Conservation (phyloP, 2,888 invertebrate species). For the Keiferia lycopersicella region DNA sequence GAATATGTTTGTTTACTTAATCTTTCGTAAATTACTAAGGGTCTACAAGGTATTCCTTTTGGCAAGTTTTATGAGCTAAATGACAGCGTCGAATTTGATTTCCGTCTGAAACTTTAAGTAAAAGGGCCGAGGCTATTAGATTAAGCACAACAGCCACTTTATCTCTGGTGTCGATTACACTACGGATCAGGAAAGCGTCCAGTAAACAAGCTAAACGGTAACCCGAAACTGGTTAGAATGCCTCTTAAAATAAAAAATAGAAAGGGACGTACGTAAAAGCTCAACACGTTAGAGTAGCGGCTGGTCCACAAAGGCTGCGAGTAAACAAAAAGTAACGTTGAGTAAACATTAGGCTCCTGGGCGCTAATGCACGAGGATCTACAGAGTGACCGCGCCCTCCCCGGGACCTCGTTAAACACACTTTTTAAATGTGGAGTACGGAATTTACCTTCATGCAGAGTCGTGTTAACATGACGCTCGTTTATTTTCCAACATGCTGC, state of each 20-base stretch:
- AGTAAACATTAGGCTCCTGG: slow-evolving; percentile 61
- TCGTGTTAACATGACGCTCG: slow-evolving; percentile 17
- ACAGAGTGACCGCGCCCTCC: slow-evolving; percentile 35
- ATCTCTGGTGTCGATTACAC: slow-evolving; percentile 33
- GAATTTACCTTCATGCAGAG: slow-evolving; percentile 15
- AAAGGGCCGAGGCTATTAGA: slow-evolving; percentile 40
- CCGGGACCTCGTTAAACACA: slow-evolving; percentile 36
- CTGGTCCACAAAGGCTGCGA: slow-evolving; percentile 59
- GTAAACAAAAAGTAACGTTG: slow-evolving; percentile 63
- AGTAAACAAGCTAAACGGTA: slow-evolving; percentile 26
- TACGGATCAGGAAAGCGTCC: slow-evolving; percentile 24
- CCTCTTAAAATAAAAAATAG: slow-evolving; percentile 38
- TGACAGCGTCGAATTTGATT: slow-evolving; percentile 43
- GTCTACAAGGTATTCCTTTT: slow-evolving; percentile 35
- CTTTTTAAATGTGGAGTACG: slow-evolving; percentile 24
- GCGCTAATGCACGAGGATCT: slow-evolving; percentile 64
- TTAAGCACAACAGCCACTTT: slow-evolving; percentile 41
- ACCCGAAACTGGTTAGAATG: slow-evolving; percentile 29
- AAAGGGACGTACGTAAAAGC: slow-evolving; percentile 43
- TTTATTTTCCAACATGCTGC: slow-evolving; percentile 17
- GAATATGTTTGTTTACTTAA: slow-evolving; percentile 35
- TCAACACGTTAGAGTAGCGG: slow-evolving; percentile 58
- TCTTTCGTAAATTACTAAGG: slow-evolving; percentile 33
- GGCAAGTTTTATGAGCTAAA: slow-evolving; percentile 40
- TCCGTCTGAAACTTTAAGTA: slow-evolving; percentile 40